Conservation (phyloP, 2,113 vertebrate genomes). For the Coptodon rendalli region DNA sequence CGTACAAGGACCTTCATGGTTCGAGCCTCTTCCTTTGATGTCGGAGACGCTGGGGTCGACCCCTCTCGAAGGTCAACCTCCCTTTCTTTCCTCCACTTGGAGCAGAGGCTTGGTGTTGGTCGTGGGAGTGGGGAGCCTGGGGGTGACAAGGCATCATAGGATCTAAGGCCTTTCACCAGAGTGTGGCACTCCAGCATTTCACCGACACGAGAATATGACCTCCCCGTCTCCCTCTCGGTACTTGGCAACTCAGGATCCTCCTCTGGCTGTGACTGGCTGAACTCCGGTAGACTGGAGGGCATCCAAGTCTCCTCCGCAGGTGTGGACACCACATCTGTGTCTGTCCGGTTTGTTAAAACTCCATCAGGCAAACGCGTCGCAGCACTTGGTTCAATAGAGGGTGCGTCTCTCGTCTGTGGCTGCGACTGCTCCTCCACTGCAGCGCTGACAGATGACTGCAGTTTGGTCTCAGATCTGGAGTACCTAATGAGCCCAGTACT, state of each 20-base stretch:
- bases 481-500: neutral
- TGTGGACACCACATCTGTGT: neutral
- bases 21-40: constrained; percentile 50
- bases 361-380: neutral
- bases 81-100: constrained; percentile 76
- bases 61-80: constrained; percentile 48
- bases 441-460: neutral
- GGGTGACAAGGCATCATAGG: constrained; percentile 64
- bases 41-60: neutral
- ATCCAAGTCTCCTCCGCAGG: constrained; percentile 34
- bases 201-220: constrained; percentile 56
- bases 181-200: constrained; percentile 75
- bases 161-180: constrained; percentile 71
- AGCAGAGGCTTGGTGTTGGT: constrained; percentile 69
- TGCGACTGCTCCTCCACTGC: neutral
- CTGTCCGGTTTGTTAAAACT: constrained; percentile 9
- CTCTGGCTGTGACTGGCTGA: constrained; percentile 47
- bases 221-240: constrained; percentile 23
- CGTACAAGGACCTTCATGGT: constrained; percentile 42
- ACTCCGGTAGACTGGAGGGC: constrained; percentile 40
- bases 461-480: constrained; percentile 21
- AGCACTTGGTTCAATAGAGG: neutral
- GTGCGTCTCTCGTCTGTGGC: neutral
- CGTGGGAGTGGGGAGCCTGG: constrained; percentile 54
- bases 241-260: constrained; percentile 22